Evolutionary conservation across 2,113 vertebrate genomes (phyloP).

Genomic region (Tachysurus fulvidraco): DNA sequence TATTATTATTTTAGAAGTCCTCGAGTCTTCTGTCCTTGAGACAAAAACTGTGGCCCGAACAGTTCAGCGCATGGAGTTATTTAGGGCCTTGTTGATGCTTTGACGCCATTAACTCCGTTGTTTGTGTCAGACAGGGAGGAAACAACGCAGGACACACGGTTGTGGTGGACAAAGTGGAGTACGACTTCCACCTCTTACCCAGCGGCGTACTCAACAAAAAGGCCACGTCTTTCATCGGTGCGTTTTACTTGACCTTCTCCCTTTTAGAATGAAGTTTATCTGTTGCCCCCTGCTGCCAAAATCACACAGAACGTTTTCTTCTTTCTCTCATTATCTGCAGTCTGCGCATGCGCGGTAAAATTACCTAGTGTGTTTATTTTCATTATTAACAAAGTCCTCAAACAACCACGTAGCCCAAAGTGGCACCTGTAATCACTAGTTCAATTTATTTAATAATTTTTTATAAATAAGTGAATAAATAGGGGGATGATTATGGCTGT

Average conservation of each 20-base stretch:
- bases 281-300: conserved; percentile 8
- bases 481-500: too few species aligned
- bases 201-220: conserved; percentile 81
- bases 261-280: background rate
- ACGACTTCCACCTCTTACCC: conserved; percentile 79
- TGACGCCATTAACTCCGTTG: background rate
- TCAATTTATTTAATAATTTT: too few species aligned
- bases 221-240: conserved; percentile 78
- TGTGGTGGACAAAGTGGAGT: conserved; percentile 78
- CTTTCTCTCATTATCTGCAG: background rate
- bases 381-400: too few species aligned
- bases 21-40: conserved; percentile 9
- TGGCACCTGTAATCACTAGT: too few species aligned
- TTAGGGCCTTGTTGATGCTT: background rate
- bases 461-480: too few species aligned
- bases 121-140: conserved; percentile 70
- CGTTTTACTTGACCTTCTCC: conserved; percentile 22
- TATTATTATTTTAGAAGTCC: too few species aligned
- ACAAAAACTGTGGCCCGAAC: background rate
- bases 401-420: too few species aligned
- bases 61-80: background rate
- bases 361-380: too few species aligned
- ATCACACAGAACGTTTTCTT: background rate
- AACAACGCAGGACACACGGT: conserved; percentile 81
- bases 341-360: background rate